Conservation (phyloP, 2,113 vertebrate genomes). For the Channa maculata region DNA sequence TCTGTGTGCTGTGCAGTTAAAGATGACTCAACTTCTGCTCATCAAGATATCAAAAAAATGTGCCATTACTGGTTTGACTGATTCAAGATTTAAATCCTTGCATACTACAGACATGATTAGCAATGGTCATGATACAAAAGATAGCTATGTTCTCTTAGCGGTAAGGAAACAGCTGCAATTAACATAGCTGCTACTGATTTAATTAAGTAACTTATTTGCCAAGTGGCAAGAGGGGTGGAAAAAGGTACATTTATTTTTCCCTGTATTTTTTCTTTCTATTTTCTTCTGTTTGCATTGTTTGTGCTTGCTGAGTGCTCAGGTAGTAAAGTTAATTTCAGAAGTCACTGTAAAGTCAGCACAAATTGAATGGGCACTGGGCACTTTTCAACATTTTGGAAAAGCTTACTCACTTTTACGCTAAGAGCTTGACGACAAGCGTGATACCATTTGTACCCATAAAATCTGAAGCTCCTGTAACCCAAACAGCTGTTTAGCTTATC, state of each 20-base stretch:
- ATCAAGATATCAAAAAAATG: conserved; percentile 30
- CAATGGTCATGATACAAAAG: background rate
- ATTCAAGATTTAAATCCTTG: background rate
- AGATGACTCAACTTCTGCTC: conserved; percentile 29
- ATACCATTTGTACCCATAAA: too few species aligned
- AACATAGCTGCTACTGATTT: conserved; percentile 6
- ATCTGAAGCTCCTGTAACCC: too few species aligned
- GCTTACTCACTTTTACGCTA: too few species aligned
- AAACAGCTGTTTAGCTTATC: too few species aligned
- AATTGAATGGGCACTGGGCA: too few species aligned
- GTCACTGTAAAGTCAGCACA: too few species aligned
- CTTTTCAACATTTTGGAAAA: too few species aligned
- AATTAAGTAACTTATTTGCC: background rate
- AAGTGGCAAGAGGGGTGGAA: background rate
- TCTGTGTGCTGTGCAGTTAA: conserved; percentile 8
- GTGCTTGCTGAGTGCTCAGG: too few species aligned
- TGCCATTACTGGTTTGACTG: conserved; percentile 29
- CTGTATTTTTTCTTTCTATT: background rate
- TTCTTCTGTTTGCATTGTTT: background rate
- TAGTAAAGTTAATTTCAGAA: too few species aligned
- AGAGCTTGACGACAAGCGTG: too few species aligned
- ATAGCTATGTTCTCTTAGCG: background rate
- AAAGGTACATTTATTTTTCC: background rate
- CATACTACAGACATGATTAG: background rate
- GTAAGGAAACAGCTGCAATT: background rate